Base-by-base conservation (phyloP, 2,797 vertebrate genomes). In the Gymnodraco acuticeps region DNA sequence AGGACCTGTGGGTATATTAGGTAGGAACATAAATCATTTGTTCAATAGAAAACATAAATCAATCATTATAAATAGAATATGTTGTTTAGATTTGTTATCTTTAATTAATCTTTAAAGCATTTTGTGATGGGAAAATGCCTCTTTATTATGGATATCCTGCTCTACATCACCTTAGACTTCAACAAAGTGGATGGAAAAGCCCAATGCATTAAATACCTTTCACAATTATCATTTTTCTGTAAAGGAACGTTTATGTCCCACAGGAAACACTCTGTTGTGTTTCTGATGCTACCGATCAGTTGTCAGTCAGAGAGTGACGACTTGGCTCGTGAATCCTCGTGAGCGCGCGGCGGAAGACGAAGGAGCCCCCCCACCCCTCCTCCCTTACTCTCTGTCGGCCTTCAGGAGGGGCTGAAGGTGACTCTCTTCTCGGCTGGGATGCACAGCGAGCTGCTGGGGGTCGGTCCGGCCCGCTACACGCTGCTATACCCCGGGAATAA, bases 321-420 rank as follows among this genome's bases (percentile, higher is more conserved):
- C 81, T 76, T 83, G 67, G 77, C 81, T 85, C 74, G 43, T 46
- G 64, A 71, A 73, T 84, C 73, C 80, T 71, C 76, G 85, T 84
- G 84, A 87, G 74, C 68, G 76, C 71, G 67, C 76, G 80, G 77
- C 82, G 88, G 88, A 85, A 86, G 86, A 80, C 83, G 61, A 80
- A 83, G 83, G 58, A 88, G 81, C 81, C 76, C 81, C 81, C 86
- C 73, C 73, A 56, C 33, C 33, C 33, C 33, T 9, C 33, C 33
- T 38, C 33, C 7, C 33, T 72, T 75, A 59, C 33, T 38, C 33
- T 38, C 73, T 75, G 59, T 87, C 78, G 90, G 90, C 91, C 91
- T 93, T 75, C 87, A 85, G 85, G 90, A 93, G 94, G 80, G 93
- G 84, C 93, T 91, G 95, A 95, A 95, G 95, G 95, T 94, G 93